A percentile compares a stretch with the other conserved stretches of the same genome.
Evolutionary conservation across 2,888 invertebrate genomes (phyloP).

Genomic region (Anticlea derivata): DNA sequence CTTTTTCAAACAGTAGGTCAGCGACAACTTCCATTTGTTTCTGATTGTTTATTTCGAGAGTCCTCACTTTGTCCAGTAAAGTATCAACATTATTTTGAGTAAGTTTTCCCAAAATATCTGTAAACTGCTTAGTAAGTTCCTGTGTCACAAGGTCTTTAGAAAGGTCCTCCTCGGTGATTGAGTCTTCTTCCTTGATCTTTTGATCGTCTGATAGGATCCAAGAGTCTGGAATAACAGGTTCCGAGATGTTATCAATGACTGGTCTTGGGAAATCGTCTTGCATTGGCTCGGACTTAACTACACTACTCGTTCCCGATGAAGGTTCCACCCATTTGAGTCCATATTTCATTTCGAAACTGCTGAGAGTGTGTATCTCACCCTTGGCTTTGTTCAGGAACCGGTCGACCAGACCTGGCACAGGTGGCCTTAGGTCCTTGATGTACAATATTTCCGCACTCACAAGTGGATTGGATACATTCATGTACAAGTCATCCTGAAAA

Average conservation of each 20-base stretch:
- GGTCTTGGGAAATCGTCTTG: conserved; percentile 46
- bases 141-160: conserved; percentile 71
- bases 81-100: conserved; percentile 70
- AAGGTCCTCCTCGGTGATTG: conserved; percentile 64
- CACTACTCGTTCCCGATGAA: conserved; percentile 85
- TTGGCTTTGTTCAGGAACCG: background rate
- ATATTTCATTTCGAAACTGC: conserved; percentile 19
- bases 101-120: conserved; percentile 95
- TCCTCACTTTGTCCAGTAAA: background rate
- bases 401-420: background rate
- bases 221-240: conserved; percentile 86
- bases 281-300: conserved; percentile 73
- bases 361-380: conserved; percentile 7
- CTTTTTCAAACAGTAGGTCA: conserved; percentile 96
- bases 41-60: background rate
- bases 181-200: conserved; percentile 90
- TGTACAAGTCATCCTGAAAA: conserved; percentile 15
- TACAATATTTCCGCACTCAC: conserved; percentile 7
- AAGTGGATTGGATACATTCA: conserved; percentile 3
- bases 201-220: conserved; percentile 90
- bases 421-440: background rate
- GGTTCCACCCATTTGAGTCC: conserved; percentile 55
- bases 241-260: conserved; percentile 70
- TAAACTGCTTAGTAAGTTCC: conserved; percentile 90
- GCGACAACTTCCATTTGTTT: conserved; percentile 80